Evolutionary conservation across 2,888 invertebrate genomes (phyloP), one percentile per base, ranked within the genome.

Genomic region (Polydrusus cervinus): DNA sequence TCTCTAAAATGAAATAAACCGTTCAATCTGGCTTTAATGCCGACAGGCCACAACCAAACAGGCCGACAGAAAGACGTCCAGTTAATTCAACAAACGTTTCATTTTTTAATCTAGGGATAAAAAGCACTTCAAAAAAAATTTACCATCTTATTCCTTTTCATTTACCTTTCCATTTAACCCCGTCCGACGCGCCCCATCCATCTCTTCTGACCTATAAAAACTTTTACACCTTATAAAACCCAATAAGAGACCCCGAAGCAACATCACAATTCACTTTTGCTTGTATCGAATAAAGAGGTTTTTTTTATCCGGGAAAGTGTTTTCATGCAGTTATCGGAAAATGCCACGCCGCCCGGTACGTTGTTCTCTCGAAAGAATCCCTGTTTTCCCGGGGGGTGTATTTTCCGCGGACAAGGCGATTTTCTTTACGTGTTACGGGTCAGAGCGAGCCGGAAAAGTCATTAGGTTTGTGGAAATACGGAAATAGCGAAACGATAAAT

Each of bases 251-350:
- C 57, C 57, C 38, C 57, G 57, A 60, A 38, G 57, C 57, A 40
- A 60, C 57, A 60, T 38, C 38, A 60, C 57, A 60, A 60, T 60
- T 60, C 57, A 38, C 57, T 60, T 60, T 60, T 60, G 57, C 38
- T 38, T 60, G 57, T 60, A 60, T 60, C 57, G 38, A 38, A 60
- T 60, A 60, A 60, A 60, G 38, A 60, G 57, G 38, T 60, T 60
- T 57, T 60, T 34, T 16, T n/a, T n/a, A n/a, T 34, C 57, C 16
- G 57, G 57, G 34, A 60, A 34, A 60, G 57, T 60, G 57, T 60
- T 60, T 38, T 11, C 57, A 60, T 60, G 57, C 57, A 60, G 9
- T 60, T 60, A 60, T 60, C 57, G 57, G 57, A 38, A 60, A 60
- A 38, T 11, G 30, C 57, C 38, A 38, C 38, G 57, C 57, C 13